Base-by-base conservation (phyloP, 2,888 invertebrate species). In the Hipparchia sbordonii region DNA sequence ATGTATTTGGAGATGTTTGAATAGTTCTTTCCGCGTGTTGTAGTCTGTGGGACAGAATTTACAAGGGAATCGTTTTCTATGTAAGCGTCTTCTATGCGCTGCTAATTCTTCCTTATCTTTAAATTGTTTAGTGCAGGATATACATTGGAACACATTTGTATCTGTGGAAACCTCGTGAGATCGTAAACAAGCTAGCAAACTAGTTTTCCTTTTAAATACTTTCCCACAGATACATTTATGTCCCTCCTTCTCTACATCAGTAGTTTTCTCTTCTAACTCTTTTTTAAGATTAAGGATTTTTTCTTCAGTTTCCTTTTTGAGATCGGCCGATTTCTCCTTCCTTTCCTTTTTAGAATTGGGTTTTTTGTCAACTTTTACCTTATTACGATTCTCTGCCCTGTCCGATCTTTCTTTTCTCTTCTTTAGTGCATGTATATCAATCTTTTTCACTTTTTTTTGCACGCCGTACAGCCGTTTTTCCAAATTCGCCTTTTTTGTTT, bases 31-130 rank as follows among this genome's bases (percentile, higher is more conserved):
- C 0, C 89, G 81, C 0, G 90, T 91, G 72, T 88, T 84, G 67
- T 92, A 92, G 76, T 92, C 91, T n/a, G 92, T 92, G 0, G 93
- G 93, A 72, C 93, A 93, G 74, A 93, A 93, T 79, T 93, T 93
- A 76, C 93, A 93, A 0, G 90, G 88, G 72, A 90, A 92, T 71
- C 87, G 86, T 76, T 91, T 92, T 67, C 89, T 82, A 57, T 93
- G 93, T 5, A 88, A 75, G 63, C 89, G 79, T 76, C 89, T 89
- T n/a, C 91, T 82, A 74, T 93, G 93, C 54, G 82, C 76, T 0
- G 83, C 78, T 13, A 93, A 77, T 23, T 90, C 87, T 46, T 87
- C 85, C 81, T 92, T 92, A 13, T 87, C 84, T 70, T 86, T 87
- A 54, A 90, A 92, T 56, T 88, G 84, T 74, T 86, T 90, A 0